Percentiles rank a stretch among this genome's conserved stretches.
These are phyloP conservation scores for Lagorchestes hirsutus DNA, from an alignment of 2,797 vertebrate genomes.

Conservation along the genomic window DNA sequence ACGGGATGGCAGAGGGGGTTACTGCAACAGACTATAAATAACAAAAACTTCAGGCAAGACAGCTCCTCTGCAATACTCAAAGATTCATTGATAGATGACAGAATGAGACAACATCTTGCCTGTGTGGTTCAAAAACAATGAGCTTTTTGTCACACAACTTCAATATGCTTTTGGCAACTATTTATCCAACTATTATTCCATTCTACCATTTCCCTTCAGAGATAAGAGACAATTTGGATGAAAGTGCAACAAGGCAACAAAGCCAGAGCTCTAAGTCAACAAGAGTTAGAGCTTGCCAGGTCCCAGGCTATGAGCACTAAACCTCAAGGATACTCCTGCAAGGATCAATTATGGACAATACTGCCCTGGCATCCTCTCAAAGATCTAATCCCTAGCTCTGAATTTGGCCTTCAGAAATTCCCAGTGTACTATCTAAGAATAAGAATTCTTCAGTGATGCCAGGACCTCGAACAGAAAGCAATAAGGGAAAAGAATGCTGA, in stretches of 20 bases:
- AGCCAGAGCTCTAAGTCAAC: too few relatives aligned
- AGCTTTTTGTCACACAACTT: fast-evolving
- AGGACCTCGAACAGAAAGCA: background rate
- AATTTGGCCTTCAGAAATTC: background rate
- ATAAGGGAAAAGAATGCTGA: background rate
- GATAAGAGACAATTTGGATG: background rate
- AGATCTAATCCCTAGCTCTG: background rate
- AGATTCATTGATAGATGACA: background rate
- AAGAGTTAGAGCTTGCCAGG: background rate
- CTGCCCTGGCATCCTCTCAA: background rate
- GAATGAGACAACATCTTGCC: fast-evolving
- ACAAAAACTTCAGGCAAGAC: background rate
- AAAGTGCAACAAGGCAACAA: fast-evolving
- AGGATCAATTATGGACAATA: background rate
- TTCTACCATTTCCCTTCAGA: background rate
- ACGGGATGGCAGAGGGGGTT: fast-evolving
- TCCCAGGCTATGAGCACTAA: background rate
- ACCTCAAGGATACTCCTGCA: background rate
- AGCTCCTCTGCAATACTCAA: too few relatives aligned
- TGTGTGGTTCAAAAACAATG: fast-evolving
- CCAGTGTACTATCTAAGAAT: background rate
- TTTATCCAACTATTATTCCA: too few relatives aligned
- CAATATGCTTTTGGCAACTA: background rate
- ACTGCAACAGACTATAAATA: fast-evolving
- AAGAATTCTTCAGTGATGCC: background rate